A percentile compares a stretch with the other conserved stretches of the same genome.
Evolutionary conservation across 2,113 vertebrate genomes (phyloP).

Genomic region (Uria aalge): DNA sequence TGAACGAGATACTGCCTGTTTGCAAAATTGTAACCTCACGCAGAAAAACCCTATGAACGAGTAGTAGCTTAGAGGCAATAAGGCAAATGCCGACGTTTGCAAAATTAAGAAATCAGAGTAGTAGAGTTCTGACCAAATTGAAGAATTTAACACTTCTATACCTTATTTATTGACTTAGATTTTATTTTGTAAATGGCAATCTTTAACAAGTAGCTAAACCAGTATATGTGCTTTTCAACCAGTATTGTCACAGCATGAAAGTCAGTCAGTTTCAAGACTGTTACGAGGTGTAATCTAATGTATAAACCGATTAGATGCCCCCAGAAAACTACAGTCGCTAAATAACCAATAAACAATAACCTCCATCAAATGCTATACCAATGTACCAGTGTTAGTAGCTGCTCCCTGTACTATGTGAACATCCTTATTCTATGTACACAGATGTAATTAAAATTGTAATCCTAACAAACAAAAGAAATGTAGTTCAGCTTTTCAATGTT

Average conservation of each 20-base stretch:
- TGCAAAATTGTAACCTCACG: slow-evolving; percentile 60
- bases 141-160: slow-evolving; percentile 65
- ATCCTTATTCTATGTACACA: slow-evolving; percentile 95
- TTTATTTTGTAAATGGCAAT: slow-evolving; percentile 71
- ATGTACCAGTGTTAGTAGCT: slow-evolving; percentile 94
- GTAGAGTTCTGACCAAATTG: slow-evolving; percentile 77
- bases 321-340: slow-evolving; percentile 80
- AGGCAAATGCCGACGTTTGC: slow-evolving; percentile 60
- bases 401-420: slow-evolving; percentile 94
- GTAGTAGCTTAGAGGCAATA: slow-evolving; percentile 70
- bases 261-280: slow-evolving; percentile 85
- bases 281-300: slow-evolving; percentile 89
- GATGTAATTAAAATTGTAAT: slow-evolving; percentile 99
- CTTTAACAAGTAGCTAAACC: slow-evolving; percentile 76
- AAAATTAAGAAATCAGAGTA: slow-evolving; percentile 64
- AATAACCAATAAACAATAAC: slow-evolving; percentile 85
- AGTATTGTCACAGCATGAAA: slow-evolving; percentile 77
- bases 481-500: slow-evolving; percentile 94
- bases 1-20: slow-evolving; percentile 60
- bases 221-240: slow-evolving; percentile 77
- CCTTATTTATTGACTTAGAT: slow-evolving; percentile 74
- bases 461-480: slow-evolving; percentile 88
- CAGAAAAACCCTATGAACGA: slow-evolving; percentile 64
- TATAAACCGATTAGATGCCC: slow-evolving; percentile 83
- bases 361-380: slow-evolving; percentile 89